A percentile compares a stretch with the other conserved stretches of the same genome.
Evolutionary conservation across 2,888 invertebrate genomes (phyloP).

Genomic region (Stegophylla sp.): DNA sequence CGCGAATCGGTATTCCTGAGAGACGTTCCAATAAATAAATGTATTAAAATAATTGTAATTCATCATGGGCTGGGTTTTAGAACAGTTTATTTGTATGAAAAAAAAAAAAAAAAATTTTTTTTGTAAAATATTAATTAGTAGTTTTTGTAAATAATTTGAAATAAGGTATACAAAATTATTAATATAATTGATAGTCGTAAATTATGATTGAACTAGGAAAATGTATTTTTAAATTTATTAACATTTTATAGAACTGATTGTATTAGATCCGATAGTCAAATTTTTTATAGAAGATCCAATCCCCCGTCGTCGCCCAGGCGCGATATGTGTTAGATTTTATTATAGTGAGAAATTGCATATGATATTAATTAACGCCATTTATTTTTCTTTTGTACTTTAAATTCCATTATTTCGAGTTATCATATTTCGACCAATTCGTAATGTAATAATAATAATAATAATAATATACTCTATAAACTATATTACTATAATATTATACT

Average conservation of each 20-base stretch:
- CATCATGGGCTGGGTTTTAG: background rate
- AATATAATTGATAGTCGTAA: slow-evolving; percentile 23
- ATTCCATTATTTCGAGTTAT: slow-evolving; percentile 31
- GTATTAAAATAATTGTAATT: background rate
- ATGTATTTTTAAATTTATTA: slow-evolving; percentile 26
- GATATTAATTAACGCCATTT: background rate
- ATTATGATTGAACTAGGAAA: slow-evolving; percentile 34
- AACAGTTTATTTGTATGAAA: background rate
- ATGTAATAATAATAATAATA: background rate
- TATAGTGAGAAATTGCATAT: background rate
- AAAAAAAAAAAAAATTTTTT: background rate
- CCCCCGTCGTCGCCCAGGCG: background rate
- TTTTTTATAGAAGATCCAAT: background rate
- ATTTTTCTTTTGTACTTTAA: background rate
- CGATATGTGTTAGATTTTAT: background rate
- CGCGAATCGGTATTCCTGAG: background rate
- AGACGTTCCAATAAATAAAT: background rate
- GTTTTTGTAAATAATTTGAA: slow-evolving; percentile 41
- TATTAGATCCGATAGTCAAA: slow-evolving; percentile 46
- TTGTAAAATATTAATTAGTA: slow-evolving; percentile 46
- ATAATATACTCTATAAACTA: background rate
- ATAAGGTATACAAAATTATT: background rate
- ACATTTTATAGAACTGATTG: slow-evolving; percentile 54
- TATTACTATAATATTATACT: background rate
- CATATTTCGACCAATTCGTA: slow-evolving; percentile 22